Percentiles rank a stretch among this genome's conserved stretches.
These are phyloP conservation scores for Drosophila borborema DNA, from an alignment of 2,888 invertebrate genomes.

Conservation along the genomic window DNA sequence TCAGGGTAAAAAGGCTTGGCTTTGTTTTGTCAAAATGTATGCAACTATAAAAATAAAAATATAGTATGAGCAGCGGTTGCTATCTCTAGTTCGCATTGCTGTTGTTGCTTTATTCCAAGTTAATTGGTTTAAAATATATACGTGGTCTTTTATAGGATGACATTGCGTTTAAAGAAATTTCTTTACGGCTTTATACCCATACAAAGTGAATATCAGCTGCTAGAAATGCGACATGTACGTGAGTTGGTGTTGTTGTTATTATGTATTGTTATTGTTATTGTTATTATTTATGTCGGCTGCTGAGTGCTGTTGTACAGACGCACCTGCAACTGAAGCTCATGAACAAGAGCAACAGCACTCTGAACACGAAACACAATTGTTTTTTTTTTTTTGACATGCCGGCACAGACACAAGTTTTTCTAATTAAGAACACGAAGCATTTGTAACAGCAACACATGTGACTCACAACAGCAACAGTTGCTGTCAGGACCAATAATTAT, in stretches of 20 bases:
- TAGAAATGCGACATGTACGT: conserved; percentile 82
- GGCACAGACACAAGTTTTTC: conserved; percentile 17
- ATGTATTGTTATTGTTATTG: conserved; percentile 1
- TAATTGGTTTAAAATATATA: conserved; percentile 23
- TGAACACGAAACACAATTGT: conserved; percentile 18
- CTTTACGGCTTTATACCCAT: conserved; percentile 83
- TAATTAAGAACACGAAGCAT: conserved; percentile 13
- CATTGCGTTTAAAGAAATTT: conserved; percentile 81
- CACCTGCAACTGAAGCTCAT: conserved; percentile 35
- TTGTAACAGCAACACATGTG: conserved; percentile 18
- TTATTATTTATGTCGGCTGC: background rate
- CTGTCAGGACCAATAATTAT: background rate
- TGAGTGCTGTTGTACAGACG: conserved; percentile 33
- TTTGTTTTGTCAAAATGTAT: too few species aligned
- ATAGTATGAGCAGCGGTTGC: background rate
- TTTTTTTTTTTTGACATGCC: background rate
- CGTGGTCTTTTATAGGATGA: conserved; percentile 75
- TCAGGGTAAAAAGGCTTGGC: too few species aligned
- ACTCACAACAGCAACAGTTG: conserved; percentile 29
- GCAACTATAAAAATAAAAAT: too few species aligned
- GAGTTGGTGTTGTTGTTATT: conserved; percentile 48
- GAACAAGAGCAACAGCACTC: conserved; percentile 17
- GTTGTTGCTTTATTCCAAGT: background rate
- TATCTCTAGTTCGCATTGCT: conserved; percentile 7
- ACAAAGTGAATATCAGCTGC: conserved; percentile 80